Base-by-base conservation (phyloP, 2,888 invertebrate species). In the Formica aserva region DNA sequence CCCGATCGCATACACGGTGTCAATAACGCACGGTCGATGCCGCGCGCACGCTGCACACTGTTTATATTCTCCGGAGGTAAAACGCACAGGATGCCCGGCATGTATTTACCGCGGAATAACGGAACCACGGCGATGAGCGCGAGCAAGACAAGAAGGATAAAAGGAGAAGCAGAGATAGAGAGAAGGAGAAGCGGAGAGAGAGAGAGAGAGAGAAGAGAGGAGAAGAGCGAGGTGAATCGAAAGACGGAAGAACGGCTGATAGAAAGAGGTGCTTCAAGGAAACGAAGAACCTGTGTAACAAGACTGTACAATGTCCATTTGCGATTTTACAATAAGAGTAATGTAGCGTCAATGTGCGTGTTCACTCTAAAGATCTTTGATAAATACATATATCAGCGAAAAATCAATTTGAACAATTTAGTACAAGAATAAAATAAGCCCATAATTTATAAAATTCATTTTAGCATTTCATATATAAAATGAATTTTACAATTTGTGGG, bases 61-160 rank as follows among this genome's bases (percentile, higher is more conserved):
- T 89, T 89, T 88, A 89, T 90, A 89, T 90, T 87, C 86, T 84
- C 48, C 86, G 65, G 74, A 78, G 87, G 89, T 85, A 86, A 90
- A 86, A 86, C 83, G 84, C 88, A 85, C 86, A 86, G 85, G 86
- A 90, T 86, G 84, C 77, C 29, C 86, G 78, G 57, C 83, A 78
- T 89, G 85, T 89, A 88, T 88, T 90, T 88, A 87, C 88, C 82
- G 71, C 82, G 90, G 82, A 22, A 89, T 90, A 90, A 90, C 90
- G 90, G 90, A 90, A 90, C 88, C 83, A 8, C 57, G 80, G 29
- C 63, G 83, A 83, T 81, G 52, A 57, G 72, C 45, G 63, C 69
- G 32, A 71, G 74, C 57, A 75, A 76, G 83, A 5, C 32, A 80
- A 83, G 83, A 63, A 32, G 55, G 65, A n/a, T 35, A 62, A 76